Conservation (phyloP, 2,113 vertebrate species). For the Paradoxurus hermaphroditus region DNA sequence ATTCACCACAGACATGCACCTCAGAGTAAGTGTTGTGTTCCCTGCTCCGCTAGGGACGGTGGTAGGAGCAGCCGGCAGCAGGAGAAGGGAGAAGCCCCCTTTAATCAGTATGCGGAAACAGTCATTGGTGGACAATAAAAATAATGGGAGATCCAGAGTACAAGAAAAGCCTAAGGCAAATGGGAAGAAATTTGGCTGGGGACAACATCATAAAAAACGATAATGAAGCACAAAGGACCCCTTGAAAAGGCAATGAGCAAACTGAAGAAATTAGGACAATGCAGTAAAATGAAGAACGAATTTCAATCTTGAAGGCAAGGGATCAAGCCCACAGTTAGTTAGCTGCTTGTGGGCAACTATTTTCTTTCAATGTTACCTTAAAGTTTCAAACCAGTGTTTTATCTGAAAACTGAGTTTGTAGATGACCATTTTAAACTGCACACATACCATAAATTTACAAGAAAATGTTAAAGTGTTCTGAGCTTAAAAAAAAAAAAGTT, state of each 20-base stretch:
- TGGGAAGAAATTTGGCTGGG: slow-evolving; percentile 51
- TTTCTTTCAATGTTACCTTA: slow-evolving; percentile 33
- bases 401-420: neutral
- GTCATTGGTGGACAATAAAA: slow-evolving; percentile 33
- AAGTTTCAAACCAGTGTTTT: neutral
- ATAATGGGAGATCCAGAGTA: slow-evolving; percentile 28
- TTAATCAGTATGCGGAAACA: slow-evolving; percentile 49
- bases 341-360: neutral
- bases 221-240: slow-evolving; percentile 50
- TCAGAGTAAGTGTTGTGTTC: neutral
- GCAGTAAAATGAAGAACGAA: slow-evolving; percentile 12
- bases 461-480: slow-evolving; percentile 42
- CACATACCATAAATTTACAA: neutral
- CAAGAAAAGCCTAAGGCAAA: slow-evolving; percentile 61
- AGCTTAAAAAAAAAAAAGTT: neutral
- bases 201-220: slow-evolving; percentile 23
- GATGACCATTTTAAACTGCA: neutral
- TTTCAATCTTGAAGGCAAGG: slow-evolving; percentile 6
- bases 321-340: slow-evolving; percentile 11
- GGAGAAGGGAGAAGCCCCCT: neutral
- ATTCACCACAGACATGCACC: neutral
- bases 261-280: slow-evolving; percentile 50
- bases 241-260: slow-evolving; percentile 54
- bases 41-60: neutral
- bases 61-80: neutral